Conservation (phyloP, 1,140 invertebrate species). For the Conus ventricosus region DNA sequence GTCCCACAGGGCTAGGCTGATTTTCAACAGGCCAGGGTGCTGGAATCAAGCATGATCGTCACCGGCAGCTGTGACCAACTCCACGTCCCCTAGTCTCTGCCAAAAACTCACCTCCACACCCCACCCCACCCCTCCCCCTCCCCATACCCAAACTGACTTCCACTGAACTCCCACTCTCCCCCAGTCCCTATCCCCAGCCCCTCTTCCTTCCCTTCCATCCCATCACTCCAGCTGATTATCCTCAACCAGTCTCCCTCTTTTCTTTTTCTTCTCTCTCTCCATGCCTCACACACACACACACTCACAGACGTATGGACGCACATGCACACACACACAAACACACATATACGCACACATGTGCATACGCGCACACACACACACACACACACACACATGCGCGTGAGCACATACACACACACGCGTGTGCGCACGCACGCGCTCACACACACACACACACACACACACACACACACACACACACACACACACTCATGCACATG, state of each 20-base stretch:
- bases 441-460: no score
- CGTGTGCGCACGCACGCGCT: no score
- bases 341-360: not conserved
- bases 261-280: not conserved
- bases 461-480: no score
- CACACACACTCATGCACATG: no score
- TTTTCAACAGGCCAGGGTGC: not conserved
- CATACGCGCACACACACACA: not conserved
- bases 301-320: not conserved
- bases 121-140: no score
- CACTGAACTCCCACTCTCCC: not conserved
- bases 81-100: no score
- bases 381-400: no score
- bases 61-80: not conserved
- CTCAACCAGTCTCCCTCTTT: not conserved
- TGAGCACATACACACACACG: no score
- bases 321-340: not conserved
- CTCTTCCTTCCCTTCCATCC: not conserved
- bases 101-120: no score
- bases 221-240: no score
- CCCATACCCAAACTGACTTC: no score
- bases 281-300: not conserved
- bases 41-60: not conserved
- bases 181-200: not conserved
- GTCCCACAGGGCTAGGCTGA: not conserved